Evolutionary conservation across 2,797 vertebrate genomes (phyloP), one percentile per base, ranked within the genome.

Genomic region (Thalassophryne amazonica): DNA sequence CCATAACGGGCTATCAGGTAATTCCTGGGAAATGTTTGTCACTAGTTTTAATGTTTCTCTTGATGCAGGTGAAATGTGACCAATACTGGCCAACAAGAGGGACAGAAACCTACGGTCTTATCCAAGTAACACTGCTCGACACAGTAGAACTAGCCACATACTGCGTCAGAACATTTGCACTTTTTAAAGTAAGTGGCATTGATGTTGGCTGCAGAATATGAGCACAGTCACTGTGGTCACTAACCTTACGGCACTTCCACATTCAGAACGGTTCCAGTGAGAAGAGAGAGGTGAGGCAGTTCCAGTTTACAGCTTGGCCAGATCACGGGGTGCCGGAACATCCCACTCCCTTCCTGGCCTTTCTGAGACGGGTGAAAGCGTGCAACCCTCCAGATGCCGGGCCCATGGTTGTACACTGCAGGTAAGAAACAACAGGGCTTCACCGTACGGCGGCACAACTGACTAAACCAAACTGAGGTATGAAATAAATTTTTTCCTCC

Each of bases 341-440:
- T 65, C 97, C 97, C 17, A 99, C 97, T 7, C 97, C 96, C 0
- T 98, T 99, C 68, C 86, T 99, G 62, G 97, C 97, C 83, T 99
- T 99, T 83, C 85, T 99, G 53, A 82, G 97, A 63, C 89, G 97
- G 78, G 95, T 99, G 60, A 99, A 98, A 88, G 94, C 96, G 40
- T 99, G 97, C 86, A 98, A 99, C 71, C 97, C 97, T 15, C 94
- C 95, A 16, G 97, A 99, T 25, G 97, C 97, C 0, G 97, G 97
- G 51, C 97, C 97, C 5, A 99, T 99, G 97, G 97, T 95, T 74
- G 97, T 99, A 24, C 97, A 99, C 73, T 99, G 97, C 94, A 99
- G 97, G 97, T 99, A 87, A 54, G 60, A 64, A 57, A 67, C 49
- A 34, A 60, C 55, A 56, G 15, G 36, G 22, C 40, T 27, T 67